These are phyloP conservation scores for Lordiphosa clarofinis DNA, from an alignment of 1,140 invertebrate genomes.

Conservation along the genomic window DNA sequence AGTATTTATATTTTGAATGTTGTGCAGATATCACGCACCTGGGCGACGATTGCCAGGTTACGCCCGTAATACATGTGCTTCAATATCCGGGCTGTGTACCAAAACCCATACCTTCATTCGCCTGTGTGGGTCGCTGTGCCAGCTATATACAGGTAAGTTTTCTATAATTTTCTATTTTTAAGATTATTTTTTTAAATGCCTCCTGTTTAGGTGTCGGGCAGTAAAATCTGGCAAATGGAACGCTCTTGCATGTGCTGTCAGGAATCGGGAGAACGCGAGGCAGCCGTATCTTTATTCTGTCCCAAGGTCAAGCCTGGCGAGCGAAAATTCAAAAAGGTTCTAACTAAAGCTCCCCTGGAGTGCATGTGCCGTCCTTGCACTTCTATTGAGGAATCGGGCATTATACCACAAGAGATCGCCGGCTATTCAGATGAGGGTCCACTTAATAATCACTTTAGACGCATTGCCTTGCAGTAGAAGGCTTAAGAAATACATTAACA, in stretches of 20 bases:
- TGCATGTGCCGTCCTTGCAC: constrained; percentile 97
- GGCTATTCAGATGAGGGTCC: constrained; percentile 91
- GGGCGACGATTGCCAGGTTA: constrained; percentile 93
- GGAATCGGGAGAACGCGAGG: constrained; percentile 94
- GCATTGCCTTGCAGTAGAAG: constrained; percentile 80
- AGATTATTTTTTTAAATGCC: not conserved
- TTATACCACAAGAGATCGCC: constrained; percentile 94
- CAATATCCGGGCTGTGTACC: constrained; percentile 95
- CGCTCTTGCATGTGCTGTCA: constrained; percentile 96
- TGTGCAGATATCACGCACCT: constrained; percentile 66
- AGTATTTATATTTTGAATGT: too few species aligned
- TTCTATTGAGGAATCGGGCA: constrained; percentile 90
- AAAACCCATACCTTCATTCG: constrained; percentile 95
- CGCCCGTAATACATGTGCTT: constrained; percentile 94
- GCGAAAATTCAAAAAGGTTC: constrained; percentile 92
- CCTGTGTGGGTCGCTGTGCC: constrained; percentile 93
- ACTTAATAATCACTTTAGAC: constrained; percentile 86
- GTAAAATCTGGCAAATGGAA: constrained; percentile 98
- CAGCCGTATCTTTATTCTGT: constrained; percentile 92
- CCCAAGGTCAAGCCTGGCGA: constrained; percentile 92
- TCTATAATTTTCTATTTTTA: not conserved
- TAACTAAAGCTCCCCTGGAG: constrained; percentile 93
- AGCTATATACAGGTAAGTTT: constrained; percentile 91
- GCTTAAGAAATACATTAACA: constrained; percentile 6
- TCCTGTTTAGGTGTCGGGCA: constrained; percentile 89